Percentiles rank a stretch among this genome's conserved stretches.
Conservation (phyloP, 2,113 vertebrate species). For the Puffinus mauretanicus region DNA sequence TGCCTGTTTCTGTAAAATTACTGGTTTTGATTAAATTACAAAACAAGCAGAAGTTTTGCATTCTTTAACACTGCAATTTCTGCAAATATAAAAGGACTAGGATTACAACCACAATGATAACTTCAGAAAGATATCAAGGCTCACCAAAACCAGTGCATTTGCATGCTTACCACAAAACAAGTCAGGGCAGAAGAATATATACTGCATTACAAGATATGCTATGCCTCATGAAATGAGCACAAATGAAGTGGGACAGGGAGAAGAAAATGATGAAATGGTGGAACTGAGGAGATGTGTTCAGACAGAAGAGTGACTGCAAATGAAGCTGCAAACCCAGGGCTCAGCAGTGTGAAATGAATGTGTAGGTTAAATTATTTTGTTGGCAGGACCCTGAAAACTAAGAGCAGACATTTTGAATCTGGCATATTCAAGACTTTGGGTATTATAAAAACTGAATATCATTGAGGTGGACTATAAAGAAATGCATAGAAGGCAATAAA, state of each 20-base stretch:
- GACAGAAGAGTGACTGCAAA: constrained; percentile 51
- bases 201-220: background rate
- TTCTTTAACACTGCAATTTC: background rate
- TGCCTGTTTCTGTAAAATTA: background rate
- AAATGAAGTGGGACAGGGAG: constrained; percentile 38
- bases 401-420: constrained; percentile 25
- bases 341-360: constrained; percentile 30
- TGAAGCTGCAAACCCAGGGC: constrained; percentile 22
- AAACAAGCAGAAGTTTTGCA: background rate
- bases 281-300: constrained; percentile 26
- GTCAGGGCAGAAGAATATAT: background rate
- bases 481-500: background rate
- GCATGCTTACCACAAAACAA: constrained; percentile 12
- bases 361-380: constrained; percentile 30
- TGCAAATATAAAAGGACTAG: background rate
- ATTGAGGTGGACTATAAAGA: background rate
- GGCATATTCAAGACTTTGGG: constrained; percentile 9
- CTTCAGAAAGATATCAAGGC: background rate
- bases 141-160: background rate
- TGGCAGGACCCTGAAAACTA: constrained; percentile 21
- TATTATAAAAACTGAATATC: background rate
- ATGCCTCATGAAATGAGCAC: constrained; percentile 28
- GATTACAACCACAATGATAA: background rate
- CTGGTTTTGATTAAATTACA: background rate
- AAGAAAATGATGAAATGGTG: constrained; percentile 33